Conservation (phyloP, 23 tunicate species). For the Halocynthia roretzi region DNA sequence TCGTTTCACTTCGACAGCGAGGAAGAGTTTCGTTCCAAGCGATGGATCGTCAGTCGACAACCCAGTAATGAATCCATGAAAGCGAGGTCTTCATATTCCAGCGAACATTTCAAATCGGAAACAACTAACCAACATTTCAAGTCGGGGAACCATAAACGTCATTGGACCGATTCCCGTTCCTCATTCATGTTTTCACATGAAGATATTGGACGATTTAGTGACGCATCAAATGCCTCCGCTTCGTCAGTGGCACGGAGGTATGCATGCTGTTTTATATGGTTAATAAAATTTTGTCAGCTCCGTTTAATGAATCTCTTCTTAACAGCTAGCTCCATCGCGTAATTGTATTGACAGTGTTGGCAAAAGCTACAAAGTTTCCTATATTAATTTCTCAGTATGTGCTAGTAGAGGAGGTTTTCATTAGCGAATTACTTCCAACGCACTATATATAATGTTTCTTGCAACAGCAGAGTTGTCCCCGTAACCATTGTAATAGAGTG, state of each 20-base stretch:
- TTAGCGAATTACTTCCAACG: no score
- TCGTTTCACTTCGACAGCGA: background rate
- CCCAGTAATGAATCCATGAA: background rate
- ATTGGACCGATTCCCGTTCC: conserved; percentile 18
- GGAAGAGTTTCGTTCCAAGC: background rate
- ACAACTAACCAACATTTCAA: background rate
- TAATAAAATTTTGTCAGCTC: no score
- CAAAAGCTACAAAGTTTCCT: no score
- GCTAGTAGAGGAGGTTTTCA: no score
- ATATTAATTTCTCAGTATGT: no score
- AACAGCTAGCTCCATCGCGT: no score
- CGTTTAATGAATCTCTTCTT: no score
- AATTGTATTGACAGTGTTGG: no score
- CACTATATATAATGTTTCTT: no score
- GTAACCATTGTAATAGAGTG: no score
- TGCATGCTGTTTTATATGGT: background rate
- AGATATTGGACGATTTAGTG: conserved; percentile 9
- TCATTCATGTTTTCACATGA: conserved; percentile 17
- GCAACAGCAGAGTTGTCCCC: no score
- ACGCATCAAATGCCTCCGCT: conserved; percentile 19
- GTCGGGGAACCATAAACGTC: background rate
- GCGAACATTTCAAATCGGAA: background rate
- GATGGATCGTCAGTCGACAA: background rate
- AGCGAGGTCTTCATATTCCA: background rate
- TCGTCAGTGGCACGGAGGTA: conserved; percentile 22